Evolutionary conservation across 2,797 vertebrate species (phyloP), one percentile per base, ranked within the genome.

Genomic region (Tauraco hartlaubi): DNA sequence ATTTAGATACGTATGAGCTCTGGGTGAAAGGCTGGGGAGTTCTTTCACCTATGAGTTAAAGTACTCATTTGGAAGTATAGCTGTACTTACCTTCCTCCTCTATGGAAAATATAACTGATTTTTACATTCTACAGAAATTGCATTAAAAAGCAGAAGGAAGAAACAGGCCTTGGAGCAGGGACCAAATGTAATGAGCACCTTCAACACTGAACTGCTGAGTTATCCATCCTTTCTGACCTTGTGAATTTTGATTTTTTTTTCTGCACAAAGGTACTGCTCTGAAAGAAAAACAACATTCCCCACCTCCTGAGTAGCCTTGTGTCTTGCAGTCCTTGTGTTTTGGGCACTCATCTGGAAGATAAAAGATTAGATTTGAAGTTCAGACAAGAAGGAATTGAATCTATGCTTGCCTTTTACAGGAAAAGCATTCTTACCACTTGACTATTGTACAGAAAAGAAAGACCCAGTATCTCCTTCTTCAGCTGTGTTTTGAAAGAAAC

Each of bases 281-380:
- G 26, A 92, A 77, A 85, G 94, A 91, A 71, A 81, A 92, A 76
- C 90, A 86, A 59, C 72, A 83, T 61, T 94, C 46, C 75, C 75
- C 85, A 92, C 82, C 78, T 92, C 88, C 90, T 61, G 87, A 90
- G 82, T 72, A 96, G 72, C 85, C 64, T 81, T 88, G 64, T 80
- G 82, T 94, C 87, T 91, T 66, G 73, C 49, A 39, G 93, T 66
- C 44, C 79, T 86, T 73, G 62, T 94, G 90, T 94, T 94, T 94
- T 85, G 83, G 88, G 85, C 62, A 86, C 82, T 96, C 90, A 88
- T 81, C 92, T 92, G 83, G 83, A 95, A 96, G 94, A 92, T 84
- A 77, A 96, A 94, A 94, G 90, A 68, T 81, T 25, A 86, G 52
- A 51, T 92, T 93, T 95, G 88, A 95, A 95, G 92, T 90, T 96